A percentile compares a stretch with the other conserved stretches of the same genome.
These are phyloP conservation scores for Eulemur albifrons DNA, from an alignment of 2,797 vertebrate genomes.

Conservation along the genomic window DNA sequence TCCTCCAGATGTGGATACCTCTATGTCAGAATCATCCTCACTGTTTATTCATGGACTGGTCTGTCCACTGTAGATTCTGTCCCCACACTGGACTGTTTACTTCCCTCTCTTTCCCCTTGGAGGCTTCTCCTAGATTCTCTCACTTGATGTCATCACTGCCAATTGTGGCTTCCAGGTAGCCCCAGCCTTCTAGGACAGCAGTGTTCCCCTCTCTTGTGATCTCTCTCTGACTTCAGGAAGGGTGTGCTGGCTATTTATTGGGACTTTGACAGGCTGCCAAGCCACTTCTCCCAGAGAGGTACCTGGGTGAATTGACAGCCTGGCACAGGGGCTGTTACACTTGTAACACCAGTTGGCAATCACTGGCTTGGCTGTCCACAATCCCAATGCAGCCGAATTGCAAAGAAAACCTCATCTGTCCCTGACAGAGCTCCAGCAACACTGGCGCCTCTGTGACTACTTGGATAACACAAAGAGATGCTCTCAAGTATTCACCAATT, in stretches of 20 bases:
- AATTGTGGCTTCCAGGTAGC: neutral
- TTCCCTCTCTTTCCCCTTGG: neutral
- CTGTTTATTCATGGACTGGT: neutral
- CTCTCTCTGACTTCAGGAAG: conserved; percentile 22
- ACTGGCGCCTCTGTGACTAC: conserved; percentile 58
- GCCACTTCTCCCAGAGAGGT: conserved; percentile 50
- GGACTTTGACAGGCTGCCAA: conserved; percentile 56
- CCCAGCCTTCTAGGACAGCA: neutral
- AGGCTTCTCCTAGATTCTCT: neutral
- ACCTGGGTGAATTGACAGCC: conserved; percentile 59
- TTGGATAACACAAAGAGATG: conserved; percentile 54
- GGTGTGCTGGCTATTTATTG: conserved; percentile 7
- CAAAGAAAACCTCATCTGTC: conserved; percentile 66
- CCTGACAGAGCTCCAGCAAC: conserved; percentile 50
- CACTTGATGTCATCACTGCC: neutral
- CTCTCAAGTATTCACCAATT: conserved; percentile 60
- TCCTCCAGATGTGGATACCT: neutral
- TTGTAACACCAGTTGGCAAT: conserved; percentile 69
- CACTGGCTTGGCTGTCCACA: conserved; percentile 42
- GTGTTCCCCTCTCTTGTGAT: neutral
- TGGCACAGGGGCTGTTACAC: conserved; percentile 49
- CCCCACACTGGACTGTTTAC: neutral
- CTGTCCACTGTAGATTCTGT: neutral
- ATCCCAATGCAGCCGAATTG: conserved; percentile 55
- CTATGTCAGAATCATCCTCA: neutral